Percentiles rank a stretch among this genome's conserved stretches.
Evolutionary conservation across 2,888 invertebrate species (phyloP).

Genomic region (Anthophora plumipes): DNA sequence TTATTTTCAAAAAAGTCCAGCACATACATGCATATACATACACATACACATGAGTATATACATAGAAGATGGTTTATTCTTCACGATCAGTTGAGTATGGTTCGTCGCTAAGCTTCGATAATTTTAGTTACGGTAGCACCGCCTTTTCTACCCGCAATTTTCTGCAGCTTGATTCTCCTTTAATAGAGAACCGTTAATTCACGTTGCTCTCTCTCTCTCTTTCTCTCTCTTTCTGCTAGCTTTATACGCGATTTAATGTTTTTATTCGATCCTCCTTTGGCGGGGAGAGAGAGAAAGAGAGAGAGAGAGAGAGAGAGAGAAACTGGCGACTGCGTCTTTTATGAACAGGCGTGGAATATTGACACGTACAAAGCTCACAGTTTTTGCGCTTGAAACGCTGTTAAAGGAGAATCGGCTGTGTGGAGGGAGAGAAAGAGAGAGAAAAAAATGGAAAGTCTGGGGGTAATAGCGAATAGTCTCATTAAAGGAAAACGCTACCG

Average conservation of each 20-base stretch:
- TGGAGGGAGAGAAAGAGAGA: not conserved
- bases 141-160: conserved; percentile 24
- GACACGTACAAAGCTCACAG: conserved; percentile 46
- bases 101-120: conserved; percentile 22
- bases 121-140: conserved; percentile 30
- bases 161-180: conserved; percentile 35
- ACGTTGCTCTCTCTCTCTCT: conserved; percentile 22
- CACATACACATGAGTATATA: too few relatives aligned
- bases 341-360: conserved; percentile 42
- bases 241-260: conserved; percentile 38
- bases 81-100: not conserved
- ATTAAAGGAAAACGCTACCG: conserved; percentile 57
- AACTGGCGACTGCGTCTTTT: conserved; percentile 41
- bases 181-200: conserved; percentile 42
- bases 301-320: conserved; percentile 20
- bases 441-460: conserved; percentile 2
- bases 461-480: conserved; percentile 54
- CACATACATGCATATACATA: not conserved
- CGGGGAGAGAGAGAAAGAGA: conserved; percentile 8
- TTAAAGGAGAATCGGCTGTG: not conserved
- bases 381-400: conserved; percentile 45
- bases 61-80: not conserved
- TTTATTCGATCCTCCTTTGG: conserved; percentile 38
- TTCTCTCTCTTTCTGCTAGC: conserved; percentile 17
- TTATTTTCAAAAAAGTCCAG: conserved; percentile 3